A percentile compares a stretch with the other conserved stretches of the same genome.
phyloP scores from a whole-genome alignment of 2,888 invertebrate genomes.

The Phorcus lineatus region DNA sequence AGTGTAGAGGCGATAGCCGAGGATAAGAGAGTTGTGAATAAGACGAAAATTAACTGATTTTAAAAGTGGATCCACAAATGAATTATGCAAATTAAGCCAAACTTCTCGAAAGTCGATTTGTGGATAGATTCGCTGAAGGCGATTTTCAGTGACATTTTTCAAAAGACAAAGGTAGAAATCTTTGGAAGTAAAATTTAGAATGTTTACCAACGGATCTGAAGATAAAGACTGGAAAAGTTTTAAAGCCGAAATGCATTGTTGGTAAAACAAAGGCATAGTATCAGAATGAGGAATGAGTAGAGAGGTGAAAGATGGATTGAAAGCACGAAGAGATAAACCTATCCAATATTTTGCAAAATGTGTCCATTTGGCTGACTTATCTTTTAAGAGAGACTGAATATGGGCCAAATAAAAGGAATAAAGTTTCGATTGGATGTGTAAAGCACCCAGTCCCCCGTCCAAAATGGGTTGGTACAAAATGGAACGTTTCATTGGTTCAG shows the following conservation, averaged over 20 bases:
- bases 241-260: slow-evolving; percentile 16
- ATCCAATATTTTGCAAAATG: slow-evolving; percentile 33
- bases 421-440: slow-evolving; percentile 28
- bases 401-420: slow-evolving; percentile 27
- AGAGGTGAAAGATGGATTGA: slow-evolving; percentile 12
- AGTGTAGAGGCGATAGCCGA: not conserved
- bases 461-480: slow-evolving; percentile 27
- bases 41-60: slow-evolving; percentile 1
- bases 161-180: not conserved
- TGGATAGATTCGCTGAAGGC: not conserved
- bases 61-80: not conserved
- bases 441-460: slow-evolving; percentile 32
- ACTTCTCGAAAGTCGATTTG: not conserved
- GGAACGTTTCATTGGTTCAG: slow-evolving; percentile 21
- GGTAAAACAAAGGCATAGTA: slow-evolving; percentile 29
- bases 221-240: not conserved
- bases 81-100: slow-evolving; percentile 6
- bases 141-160: not conserved
- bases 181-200: not conserved
- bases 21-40: not conserved
- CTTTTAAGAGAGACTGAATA: slow-evolving; percentile 30
- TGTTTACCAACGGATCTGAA: not conserved
- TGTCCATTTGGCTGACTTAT: slow-evolving; percentile 29
- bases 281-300: slow-evolving; percentile 36
- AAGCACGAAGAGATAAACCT: slow-evolving; percentile 25